These are phyloP conservation scores for Orgyia antiqua DNA, from an alignment of 2,888 invertebrate species.

Conservation along the genomic window DNA sequence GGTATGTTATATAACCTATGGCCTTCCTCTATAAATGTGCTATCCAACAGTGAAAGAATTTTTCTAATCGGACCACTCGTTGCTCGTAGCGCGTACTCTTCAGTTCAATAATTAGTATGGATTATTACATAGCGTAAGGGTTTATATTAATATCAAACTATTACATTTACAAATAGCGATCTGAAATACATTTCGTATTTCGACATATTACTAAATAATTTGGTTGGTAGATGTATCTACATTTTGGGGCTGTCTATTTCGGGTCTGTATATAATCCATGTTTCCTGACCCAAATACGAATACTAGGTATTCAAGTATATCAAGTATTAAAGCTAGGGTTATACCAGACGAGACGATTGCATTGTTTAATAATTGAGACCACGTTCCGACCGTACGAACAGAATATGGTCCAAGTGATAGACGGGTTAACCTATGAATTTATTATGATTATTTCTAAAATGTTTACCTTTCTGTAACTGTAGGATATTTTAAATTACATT, in stretches of 20 bases:
- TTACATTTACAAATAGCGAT: conserved; percentile 13
- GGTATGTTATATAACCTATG: no score
- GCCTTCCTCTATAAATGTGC: no score
- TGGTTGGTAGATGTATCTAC: conserved; percentile 18
- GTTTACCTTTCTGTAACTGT: no score
- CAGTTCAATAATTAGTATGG: no score
- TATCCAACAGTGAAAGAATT: no score
- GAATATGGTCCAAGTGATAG: conserved; percentile 24
- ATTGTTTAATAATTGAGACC: conserved; percentile 72
- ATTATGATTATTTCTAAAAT: no score
- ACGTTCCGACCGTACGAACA: conserved; percentile 41
- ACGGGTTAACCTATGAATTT: conserved; percentile 14
- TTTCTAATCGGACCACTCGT: no score
- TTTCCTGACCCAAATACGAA: conserved; percentile 61
- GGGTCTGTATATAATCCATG: conserved; percentile 27
- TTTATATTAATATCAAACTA: no score
- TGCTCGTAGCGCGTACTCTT: no score
- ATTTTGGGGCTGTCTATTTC: conserved; percentile 3
- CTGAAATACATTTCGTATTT: conserved; percentile 29
- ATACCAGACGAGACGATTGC: conserved; percentile 57
- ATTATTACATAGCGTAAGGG: no score
- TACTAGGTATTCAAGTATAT: conserved; percentile 66
- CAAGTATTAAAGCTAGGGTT: conserved; percentile 70
- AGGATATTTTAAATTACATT: no score
- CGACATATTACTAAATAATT: conserved; percentile 43